A percentile compares a stretch with the other conserved stretches of the same genome.
Conservation (phyloP, 2,888 invertebrate species). For the Synergus gifuensis region DNA sequence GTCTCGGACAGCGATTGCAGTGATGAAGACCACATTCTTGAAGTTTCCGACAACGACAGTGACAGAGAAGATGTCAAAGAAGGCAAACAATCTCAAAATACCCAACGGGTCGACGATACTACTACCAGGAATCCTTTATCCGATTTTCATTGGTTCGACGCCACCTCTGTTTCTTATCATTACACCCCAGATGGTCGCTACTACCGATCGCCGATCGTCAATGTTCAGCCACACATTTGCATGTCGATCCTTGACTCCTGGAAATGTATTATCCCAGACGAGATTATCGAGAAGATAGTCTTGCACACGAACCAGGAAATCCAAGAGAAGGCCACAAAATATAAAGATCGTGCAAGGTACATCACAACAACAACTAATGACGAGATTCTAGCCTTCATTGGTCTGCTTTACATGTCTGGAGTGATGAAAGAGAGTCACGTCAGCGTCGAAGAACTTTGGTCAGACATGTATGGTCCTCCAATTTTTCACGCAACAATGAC, state of each 20-base stretch:
- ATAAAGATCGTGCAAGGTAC: slow-evolving; percentile 40
- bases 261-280: slow-evolving; percentile 44
- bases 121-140: neutral
- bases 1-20: slow-evolving; percentile 44
- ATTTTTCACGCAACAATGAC: slow-evolving; percentile 46
- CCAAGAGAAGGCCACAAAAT: slow-evolving; percentile 31
- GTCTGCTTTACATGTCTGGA: slow-evolving; percentile 44
- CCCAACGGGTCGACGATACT: neutral
- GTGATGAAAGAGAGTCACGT: slow-evolving; percentile 42
- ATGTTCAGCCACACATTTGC: slow-evolving; percentile 24
- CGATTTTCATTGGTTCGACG: slow-evolving; percentile 5
- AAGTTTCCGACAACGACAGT: slow-evolving; percentile 41
- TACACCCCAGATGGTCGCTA: neutral
- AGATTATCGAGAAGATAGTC: slow-evolving; percentile 41
- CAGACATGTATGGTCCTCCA: slow-evolving; percentile 43
- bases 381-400: slow-evolving; percentile 43
- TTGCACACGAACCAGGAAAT: slow-evolving; percentile 43
- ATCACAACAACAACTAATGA: slow-evolving; percentile 11
- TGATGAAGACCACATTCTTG: slow-evolving; percentile 42
- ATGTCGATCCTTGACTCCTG: slow-evolving; percentile 45
- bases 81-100: neutral
- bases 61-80: slow-evolving; percentile 25
- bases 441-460: slow-evolving; percentile 45
- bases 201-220: slow-evolving; percentile 38
- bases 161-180: slow-evolving; percentile 13